Base-by-base conservation (phyloP, 2,797 vertebrate genomes). In the Poecilia wingei region DNA sequence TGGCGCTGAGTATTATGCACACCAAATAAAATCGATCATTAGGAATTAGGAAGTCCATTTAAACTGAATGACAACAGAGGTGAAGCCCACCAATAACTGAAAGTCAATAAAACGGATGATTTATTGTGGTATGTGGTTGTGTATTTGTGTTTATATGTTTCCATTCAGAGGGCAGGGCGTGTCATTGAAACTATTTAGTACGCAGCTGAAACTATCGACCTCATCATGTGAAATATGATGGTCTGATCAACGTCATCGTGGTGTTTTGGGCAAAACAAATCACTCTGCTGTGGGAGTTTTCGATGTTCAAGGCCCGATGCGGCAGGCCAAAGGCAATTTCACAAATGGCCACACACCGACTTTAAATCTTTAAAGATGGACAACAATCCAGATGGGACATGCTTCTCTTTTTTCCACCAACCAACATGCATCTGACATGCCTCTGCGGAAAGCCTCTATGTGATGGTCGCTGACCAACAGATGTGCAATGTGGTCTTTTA, bases 261-360 rank as follows among this genome's bases (percentile, higher is more conserved):
- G 55, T 31, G 78, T 82, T 87, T 25, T 20, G 45, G 80, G 39
- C 0, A 20, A 83, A 92, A 91, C 80, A 92, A 93, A 94, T 91
- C 89, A 87, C 82, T 79, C 82, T 14, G 64, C 71, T 72, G 82
- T 78, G 31, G 80, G 43, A 84, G 51, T 84, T 88, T 86, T 94
- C 80, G 89, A 88, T 92, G 93, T 93, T 93, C 88, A 93, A 75
- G 57, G 86, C 86, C 79, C 75, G 78, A 83, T 82, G 74, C 53
- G 1, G 79, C 76, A 80, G 74, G 74, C 82, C 78, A 61, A 82
- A 94, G 80, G 89, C 89, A 94, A 94, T 95, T 91, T 94, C 84
- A 89, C 93, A 95, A 95, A 95, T 92, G 92, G 91, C 85, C 85
- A 91, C 87, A 82, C 84, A 83, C 80, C n/a, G 72, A 73, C 87